Evolutionary conservation across 2,888 invertebrate species (phyloP).

Genomic region (Drosophila meridionalis): DNA sequence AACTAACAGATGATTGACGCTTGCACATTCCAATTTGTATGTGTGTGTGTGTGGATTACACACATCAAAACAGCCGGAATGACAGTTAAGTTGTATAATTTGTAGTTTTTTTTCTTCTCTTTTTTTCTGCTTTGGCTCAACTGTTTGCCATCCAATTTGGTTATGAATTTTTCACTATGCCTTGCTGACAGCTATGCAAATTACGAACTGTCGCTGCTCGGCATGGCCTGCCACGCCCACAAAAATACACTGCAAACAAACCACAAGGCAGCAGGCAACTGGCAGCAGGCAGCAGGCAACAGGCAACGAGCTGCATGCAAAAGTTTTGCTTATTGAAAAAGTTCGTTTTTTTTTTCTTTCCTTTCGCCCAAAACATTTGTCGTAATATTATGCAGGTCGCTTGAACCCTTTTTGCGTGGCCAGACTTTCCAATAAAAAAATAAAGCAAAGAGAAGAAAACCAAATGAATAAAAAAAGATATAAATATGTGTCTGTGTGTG

Average conservation of each 20-base stretch:
- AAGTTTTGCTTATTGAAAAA: conserved; percentile 79
- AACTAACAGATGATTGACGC: conserved; percentile 62
- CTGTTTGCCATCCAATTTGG: conserved; percentile 51
- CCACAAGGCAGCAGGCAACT: conserved; percentile 16
- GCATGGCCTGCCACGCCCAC: conserved; percentile 4
- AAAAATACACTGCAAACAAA: conserved; percentile 25
- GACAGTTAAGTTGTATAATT: conserved; percentile 39
- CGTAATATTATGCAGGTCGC: conserved; percentile 78
- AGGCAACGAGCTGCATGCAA: conserved; percentile 53
- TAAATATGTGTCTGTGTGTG: background rate
- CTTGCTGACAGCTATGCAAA: conserved; percentile 69
- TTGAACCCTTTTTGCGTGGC: conserved; percentile 65
- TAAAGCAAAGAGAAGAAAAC: background rate
- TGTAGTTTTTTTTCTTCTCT: background rate
- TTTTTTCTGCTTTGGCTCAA: conserved; percentile 8
- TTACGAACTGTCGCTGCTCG: conserved; percentile 36
- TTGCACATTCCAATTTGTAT: conserved; percentile 30
- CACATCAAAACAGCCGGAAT: conserved; percentile 41
- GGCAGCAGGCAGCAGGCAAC: conserved; percentile 14
- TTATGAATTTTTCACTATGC: conserved; percentile 71
- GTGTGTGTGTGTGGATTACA: conserved; percentile 53
- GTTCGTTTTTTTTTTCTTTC: conserved; percentile 41
- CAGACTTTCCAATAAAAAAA: conserved; percentile 26
- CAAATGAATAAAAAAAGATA: conserved; percentile 19
- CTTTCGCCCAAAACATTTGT: conserved; percentile 60